Conservation (phyloP, 1,140 invertebrate species). For the Drosophila hydei region DNA sequence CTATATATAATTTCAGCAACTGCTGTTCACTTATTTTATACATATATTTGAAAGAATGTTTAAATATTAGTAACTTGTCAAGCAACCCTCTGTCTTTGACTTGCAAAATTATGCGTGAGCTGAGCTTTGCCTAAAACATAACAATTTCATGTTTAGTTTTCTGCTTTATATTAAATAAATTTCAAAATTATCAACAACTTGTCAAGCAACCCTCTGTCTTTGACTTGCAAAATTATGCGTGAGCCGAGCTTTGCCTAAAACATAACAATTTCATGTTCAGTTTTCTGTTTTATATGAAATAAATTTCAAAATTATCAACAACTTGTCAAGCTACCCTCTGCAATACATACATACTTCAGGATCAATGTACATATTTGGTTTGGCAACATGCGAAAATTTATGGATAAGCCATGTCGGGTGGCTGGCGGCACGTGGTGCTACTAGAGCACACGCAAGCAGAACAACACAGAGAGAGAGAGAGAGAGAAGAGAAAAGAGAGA, state of each 20-base stretch:
- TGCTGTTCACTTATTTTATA: too few species aligned
- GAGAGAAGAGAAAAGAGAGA: background rate
- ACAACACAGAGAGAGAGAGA: background rate
- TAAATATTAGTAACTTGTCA: background rate
- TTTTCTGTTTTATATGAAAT: background rate
- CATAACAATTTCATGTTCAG: too few species aligned
- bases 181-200: background rate
- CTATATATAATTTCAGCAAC: too few species aligned
- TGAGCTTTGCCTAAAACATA: too few species aligned
- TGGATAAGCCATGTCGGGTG: constrained; percentile 39
- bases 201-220: background rate
- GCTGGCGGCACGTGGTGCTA: constrained; percentile 53
- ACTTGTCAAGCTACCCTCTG: background rate
- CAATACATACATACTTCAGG: constrained; percentile 8
- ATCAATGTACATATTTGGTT: constrained; percentile 48
- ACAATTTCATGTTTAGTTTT: too few species aligned
- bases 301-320: background rate
- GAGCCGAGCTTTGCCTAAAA: too few species aligned
- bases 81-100: background rate
- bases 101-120: too few species aligned
- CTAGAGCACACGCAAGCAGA: constrained; percentile 32
- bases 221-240: too few species aligned
- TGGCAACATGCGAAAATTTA: constrained; percentile 49
- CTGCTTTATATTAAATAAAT: background rate
- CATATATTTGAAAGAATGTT: too few species aligned